These are phyloP conservation scores for Phrynosoma platyrhinos DNA, from an alignment of 2,113 vertebrate genomes.

Conservation along the genomic window DNA sequence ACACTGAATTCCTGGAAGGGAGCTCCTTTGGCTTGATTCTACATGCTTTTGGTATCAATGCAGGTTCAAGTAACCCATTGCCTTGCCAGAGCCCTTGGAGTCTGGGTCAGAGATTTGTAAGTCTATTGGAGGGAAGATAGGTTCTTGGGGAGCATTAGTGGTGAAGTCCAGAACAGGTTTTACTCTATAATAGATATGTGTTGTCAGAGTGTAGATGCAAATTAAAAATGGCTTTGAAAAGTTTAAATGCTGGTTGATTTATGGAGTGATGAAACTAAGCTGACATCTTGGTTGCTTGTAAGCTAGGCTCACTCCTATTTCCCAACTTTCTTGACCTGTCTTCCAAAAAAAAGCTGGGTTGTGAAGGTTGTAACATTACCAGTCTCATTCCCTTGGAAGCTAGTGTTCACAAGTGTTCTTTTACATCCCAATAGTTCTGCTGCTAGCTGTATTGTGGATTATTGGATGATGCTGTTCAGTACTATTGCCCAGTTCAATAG, in stretches of 20 bases:
- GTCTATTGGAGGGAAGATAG: not conserved
- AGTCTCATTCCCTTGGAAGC: not conserved
- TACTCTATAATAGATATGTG: no score
- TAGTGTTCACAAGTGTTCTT: not conserved
- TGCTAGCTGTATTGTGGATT: not conserved
- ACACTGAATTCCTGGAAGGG: not conserved
- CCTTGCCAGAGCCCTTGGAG: not conserved
- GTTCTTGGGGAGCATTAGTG: no score
- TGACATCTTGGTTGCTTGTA: no score
- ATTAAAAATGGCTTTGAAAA: no score
- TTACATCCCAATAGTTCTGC: not conserved
- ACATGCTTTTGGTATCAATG: not conserved
- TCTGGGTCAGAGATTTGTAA: not conserved
- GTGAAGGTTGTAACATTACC: not conserved
- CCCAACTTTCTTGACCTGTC: not conserved
- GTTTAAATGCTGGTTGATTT: no score
- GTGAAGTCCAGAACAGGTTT: no score
- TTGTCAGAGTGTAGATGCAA: no score
- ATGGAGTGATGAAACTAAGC: no score
- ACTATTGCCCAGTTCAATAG: not conserved
- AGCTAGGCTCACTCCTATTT: not conserved
- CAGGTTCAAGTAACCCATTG: not conserved
- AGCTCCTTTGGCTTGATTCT: not conserved
- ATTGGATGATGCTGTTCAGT: not conserved
- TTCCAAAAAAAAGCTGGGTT: not conserved